Conservation (phyloP, 1,140 invertebrate species). For the Drosophila eugracilis region DNA sequence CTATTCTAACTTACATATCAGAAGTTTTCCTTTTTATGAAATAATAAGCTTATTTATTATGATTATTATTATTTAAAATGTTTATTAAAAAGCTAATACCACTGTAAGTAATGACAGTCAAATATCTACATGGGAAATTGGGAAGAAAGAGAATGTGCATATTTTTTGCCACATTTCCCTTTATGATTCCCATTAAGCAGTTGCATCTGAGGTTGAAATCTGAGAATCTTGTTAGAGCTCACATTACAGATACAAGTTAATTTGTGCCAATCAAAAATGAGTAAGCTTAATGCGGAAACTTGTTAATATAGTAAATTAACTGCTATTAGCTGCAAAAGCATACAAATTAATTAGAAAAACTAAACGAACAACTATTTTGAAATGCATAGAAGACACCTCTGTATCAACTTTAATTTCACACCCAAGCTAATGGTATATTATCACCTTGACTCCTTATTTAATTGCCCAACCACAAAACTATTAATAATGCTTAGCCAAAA, state of each 20-base stretch:
- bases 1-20: neutral
- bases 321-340: conserved; percentile 5
- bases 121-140: neutral
- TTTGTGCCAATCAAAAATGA: conserved; percentile 22
- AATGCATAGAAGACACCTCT: neutral
- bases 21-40: neutral
- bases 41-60: too few relatives aligned
- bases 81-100: neutral
- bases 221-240: neutral
- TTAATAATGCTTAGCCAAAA: neutral
- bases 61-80: neutral
- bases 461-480: conserved; percentile 15
- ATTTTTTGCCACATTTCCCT: neutral
- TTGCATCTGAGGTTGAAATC: conserved; percentile 34
- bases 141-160: conserved; percentile 25
- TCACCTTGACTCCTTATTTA: conserved; percentile 31
- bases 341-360: neutral
- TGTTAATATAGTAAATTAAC: neutral
- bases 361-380: neutral
- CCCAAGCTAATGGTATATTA: neutral
- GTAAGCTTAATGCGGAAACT: conserved; percentile 17
- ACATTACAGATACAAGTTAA: conserved; percentile 29
- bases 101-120: neutral
- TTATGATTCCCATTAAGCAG: conserved; percentile 15
- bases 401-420: neutral